Evolutionary conservation across 2,113 vertebrate genomes (phyloP).

Genomic region (Mandrillus leucophaeus): DNA sequence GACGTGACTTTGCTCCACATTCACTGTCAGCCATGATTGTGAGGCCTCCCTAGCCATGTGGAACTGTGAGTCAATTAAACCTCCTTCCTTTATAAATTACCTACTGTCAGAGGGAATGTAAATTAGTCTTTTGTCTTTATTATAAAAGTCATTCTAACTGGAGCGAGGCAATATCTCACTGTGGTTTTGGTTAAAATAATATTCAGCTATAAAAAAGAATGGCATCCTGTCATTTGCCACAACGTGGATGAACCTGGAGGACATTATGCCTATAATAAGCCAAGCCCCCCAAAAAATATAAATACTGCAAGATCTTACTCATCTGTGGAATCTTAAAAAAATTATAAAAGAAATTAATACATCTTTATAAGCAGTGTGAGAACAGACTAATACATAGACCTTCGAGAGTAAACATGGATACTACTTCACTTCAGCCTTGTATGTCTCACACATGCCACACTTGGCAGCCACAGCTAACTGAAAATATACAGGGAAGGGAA

Average conservation of each 20-base stretch:
- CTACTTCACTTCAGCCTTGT: background rate
- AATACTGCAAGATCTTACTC: background rate
- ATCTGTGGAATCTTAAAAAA: background rate
- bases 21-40: no score
- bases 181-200: background rate
- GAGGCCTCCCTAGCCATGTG: no score
- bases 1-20: no score
- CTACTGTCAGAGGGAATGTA: background rate
- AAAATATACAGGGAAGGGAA: background rate
- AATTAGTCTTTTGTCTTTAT: background rate
- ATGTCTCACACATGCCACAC: background rate
- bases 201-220: background rate
- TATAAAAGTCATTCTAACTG: no score
- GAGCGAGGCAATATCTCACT: background rate
- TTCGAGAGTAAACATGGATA: background rate
- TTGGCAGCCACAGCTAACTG: background rate
- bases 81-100: no score
- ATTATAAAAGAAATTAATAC: background rate
- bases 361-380: no score
- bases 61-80: no score
- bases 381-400: background rate
- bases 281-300: background rate
- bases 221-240: background rate
- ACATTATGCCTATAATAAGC: background rate
- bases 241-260: background rate